Conservation (phyloP, 2,113 vertebrate genomes). For the Synodontis membranacea region DNA sequence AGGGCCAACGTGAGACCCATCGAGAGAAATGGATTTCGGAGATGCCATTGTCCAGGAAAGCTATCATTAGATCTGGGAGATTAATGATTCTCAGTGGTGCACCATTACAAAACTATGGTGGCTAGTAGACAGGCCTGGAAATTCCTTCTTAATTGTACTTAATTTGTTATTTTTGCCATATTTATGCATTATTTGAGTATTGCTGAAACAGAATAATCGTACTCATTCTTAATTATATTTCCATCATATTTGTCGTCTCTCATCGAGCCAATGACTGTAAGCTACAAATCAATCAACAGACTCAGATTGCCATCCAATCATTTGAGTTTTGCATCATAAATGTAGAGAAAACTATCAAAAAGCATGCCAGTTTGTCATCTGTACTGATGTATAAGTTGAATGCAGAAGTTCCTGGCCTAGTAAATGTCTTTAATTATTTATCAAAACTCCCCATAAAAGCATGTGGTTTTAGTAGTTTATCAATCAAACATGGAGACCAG, state of each 20-base stretch:
- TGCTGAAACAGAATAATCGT: background rate
- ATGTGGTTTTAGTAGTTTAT: too few species aligned
- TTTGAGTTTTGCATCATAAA: background rate
- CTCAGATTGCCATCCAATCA: background rate
- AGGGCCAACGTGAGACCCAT: background rate
- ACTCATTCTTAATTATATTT: background rate
- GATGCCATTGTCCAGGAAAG: background rate
- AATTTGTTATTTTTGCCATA: background rate
- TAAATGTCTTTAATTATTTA: too few species aligned
- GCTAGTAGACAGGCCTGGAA: background rate
- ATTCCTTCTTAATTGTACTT: background rate
- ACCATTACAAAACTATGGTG: background rate
- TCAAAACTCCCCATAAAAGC: too few species aligned
- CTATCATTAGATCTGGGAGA: constrained; percentile 12
- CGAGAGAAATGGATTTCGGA: background rate
- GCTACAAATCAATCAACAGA: background rate
- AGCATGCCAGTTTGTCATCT: background rate
- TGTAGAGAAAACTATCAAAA: background rate
- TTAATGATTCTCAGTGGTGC: background rate
- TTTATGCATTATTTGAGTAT: background rate
- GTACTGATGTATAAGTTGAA: too few species aligned
- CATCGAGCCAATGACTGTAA: background rate
- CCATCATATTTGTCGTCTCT: too few species aligned
- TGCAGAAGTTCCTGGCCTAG: too few species aligned
- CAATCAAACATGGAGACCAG: too few species aligned